Evolutionary conservation across 2,113 vertebrate genomes (phyloP), one percentile per base, ranked within the genome.

Genomic region (Catagonus wagneri): DNA sequence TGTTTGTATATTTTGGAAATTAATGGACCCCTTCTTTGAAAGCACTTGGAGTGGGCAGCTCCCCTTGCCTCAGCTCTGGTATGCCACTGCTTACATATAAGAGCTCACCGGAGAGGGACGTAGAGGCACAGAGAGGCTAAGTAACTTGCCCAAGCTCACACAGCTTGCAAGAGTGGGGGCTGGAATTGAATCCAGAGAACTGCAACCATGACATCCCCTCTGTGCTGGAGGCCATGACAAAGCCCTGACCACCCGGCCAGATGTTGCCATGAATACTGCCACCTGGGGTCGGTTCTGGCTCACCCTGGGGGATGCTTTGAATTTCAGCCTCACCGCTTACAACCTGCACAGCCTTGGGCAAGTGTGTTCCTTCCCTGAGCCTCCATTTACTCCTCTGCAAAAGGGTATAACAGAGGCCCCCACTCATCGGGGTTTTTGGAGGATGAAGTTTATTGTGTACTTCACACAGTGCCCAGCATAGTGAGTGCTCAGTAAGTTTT

Each of bases 211-310:
- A 50, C 1, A 19, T 50, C 32, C 12, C 3, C 32, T 63, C 39
- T 63, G 58, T 54, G 39, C 80, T 2, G 0, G 39, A 63, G 52
- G 39, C 29, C 8, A 4, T 0, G n/a, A 13, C 80, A 75, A 61
- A 54, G 25, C 90, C 39, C 34, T 14, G n/a, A 20, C 11, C 68
- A 23, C 27, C 63, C 12, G 22, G 63, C 52, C 65, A 23, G 32
- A 29, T 7, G 1, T 19, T 5, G 6, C 36, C 12, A 1, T 11
- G 7, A 60, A 25, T 19, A 7, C 20, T 9, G 60, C 50, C n/a
- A 1, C 69, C 60, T 29, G 34, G 50, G 34, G 52, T 56, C 52
- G 12, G 6, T 12, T n/a, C 52, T 19, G 29, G 32, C 75, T 78
- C 32, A n/a, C 52, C 74, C 17, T 32, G 17, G 60, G 27, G 65